Evolutionary conservation across 2,888 invertebrate species (phyloP), one percentile per base, ranked within the genome.

Genomic region (Volucella bombylans): DNA sequence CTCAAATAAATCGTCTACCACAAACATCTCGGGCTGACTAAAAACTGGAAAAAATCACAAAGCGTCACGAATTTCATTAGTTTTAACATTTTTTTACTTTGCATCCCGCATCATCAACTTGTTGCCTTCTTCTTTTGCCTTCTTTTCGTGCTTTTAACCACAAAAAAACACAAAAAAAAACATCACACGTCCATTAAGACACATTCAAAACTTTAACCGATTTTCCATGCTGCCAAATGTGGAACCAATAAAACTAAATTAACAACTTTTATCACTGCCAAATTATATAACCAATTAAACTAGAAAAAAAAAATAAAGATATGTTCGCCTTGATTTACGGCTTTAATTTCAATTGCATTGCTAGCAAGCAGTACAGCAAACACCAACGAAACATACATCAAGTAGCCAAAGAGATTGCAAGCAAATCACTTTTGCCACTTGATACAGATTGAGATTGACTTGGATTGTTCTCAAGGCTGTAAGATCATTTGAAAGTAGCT

Each of bases 241-340:
- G 62, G 18, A 45, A 52, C 72, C 62, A 62, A 72, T 47, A 64
- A 62, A 54, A 59, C 38, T 52, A 14, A 68, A 76, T 67, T 76
- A 68, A 45, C 76, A 61, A 61, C 38, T 61, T 59, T 31, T 31
- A 31, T 31, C 31, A 68, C 52, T 68, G 67, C 68, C 50, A 76
- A 74, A 76, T 76, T 76, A 76, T 67, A 76, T 59, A 68, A 76
- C 76, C 59, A 76, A 76, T 76, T 76, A 76, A 76, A 76, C 67
- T 47, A 31, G 31, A 31, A 6, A 31, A 4, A 31, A 31, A 31
- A 31, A 31, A 6, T 0, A 23, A 23, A 1, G 31, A 31, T 31
- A 6, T 61, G 76, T 76, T 76, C 43, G 59, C 76, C 76, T 76
- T 76, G 76, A 76, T 76, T 76, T 76, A 68, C 67, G 76, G 45